Evolutionary conservation across 2,888 invertebrate genomes (phyloP).

Genomic region (Bembecia ichneumoniformis): DNA sequence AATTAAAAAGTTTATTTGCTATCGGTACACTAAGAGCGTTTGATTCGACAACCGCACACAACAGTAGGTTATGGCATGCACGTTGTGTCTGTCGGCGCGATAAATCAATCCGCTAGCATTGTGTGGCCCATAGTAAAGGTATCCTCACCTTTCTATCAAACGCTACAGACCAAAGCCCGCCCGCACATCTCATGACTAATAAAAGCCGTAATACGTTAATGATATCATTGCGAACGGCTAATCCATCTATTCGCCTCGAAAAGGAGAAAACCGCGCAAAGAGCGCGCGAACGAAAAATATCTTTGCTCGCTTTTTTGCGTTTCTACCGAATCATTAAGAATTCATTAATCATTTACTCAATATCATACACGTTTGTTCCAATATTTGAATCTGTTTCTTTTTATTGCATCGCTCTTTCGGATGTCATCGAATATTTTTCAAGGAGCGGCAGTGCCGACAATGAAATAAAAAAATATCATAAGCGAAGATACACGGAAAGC

Average conservation of each 20-base stretch:
- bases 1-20: constrained; percentile 7
- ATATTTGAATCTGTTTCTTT: neutral
- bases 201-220: neutral
- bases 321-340: neutral
- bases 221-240: neutral
- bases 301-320: neutral
- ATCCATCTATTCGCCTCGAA: neutral
- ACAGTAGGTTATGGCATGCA: constrained; percentile 31
- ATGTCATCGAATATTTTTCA: constrained; percentile 1
- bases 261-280: too few relatives aligned
- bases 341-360: neutral
- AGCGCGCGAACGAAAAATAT: too few relatives aligned
- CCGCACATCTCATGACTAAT: constrained; percentile 1
- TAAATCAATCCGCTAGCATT: constrained; percentile 58
- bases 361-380: neutral
- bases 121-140: constrained; percentile 36
- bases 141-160: constrained; percentile 28
- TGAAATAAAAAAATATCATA: constrained; percentile 36
- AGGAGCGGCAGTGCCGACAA: constrained; percentile 16
- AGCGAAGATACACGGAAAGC: constrained; percentile 55
- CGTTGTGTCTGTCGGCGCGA: constrained; percentile 45
- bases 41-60: constrained; percentile 27
- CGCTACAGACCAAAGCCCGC: constrained; percentile 11
- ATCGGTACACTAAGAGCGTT: constrained; percentile 21
- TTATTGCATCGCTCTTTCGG: neutral